Conservation (phyloP, 1,140 invertebrate species). For the Pseudoatta argentina region DNA sequence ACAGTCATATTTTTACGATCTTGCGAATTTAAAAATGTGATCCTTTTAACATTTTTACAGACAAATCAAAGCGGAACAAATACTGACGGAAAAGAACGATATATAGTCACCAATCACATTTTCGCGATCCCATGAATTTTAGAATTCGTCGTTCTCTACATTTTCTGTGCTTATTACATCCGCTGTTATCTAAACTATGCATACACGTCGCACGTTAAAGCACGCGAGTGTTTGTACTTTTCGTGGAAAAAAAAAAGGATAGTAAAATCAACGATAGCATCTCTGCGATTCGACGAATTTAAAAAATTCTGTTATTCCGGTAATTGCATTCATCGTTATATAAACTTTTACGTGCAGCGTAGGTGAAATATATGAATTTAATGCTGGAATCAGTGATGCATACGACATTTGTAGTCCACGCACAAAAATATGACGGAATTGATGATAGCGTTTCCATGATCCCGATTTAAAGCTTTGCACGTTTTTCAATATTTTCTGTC, state of each 20-base stretch:
- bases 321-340: conserved; percentile 15
- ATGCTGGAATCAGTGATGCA: not conserved
- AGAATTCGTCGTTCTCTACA: conserved; percentile 8
- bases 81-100: too few relatives aligned
- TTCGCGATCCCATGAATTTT: conserved; percentile 34
- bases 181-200: conserved; percentile 35
- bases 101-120: conserved; percentile 11
- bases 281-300: not conserved
- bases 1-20: conserved; percentile 15
- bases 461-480: not conserved
- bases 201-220: not conserved
- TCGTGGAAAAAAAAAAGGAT: not conserved
- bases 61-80: not conserved
- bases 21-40: conserved; percentile 6
- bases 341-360: not conserved
- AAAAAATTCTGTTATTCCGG: not conserved
- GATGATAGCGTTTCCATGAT: not conserved
- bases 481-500: conserved; percentile 12
- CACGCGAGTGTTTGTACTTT: conserved; percentile 7
- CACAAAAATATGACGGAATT: conserved; percentile 2
- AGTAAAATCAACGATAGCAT: conserved; percentile 1
- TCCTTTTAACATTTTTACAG: not conserved
- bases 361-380: not conserved
- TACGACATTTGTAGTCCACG: not conserved
- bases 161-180: conserved; percentile 19